Conservation (phyloP, 2,797 vertebrate species). For the Pteropus rufus region DNA sequence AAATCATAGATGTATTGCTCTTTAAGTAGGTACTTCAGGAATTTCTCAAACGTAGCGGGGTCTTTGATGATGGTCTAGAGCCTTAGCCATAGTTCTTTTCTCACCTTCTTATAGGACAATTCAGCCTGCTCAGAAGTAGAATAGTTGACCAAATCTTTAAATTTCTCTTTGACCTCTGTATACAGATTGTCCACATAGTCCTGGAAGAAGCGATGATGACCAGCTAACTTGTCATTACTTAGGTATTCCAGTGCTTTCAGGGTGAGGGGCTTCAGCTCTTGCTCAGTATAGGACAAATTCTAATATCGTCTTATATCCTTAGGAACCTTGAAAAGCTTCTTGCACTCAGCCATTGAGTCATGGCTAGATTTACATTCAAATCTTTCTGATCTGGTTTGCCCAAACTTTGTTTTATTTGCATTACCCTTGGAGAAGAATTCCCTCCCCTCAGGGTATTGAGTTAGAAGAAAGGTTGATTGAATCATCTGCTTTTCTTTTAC, state of each 20-base stretch:
- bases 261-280: slow-evolving; percentile 86
- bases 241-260: slow-evolving; percentile 85
- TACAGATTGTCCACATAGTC: slow-evolving; percentile 87
- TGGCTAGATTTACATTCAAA: slow-evolving; percentile 91
- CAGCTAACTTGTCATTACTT: slow-evolving; percentile 47
- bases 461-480: slow-evolving; percentile 92
- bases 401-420: slow-evolving; percentile 90
- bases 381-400: slow-evolving; percentile 94
- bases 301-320: slow-evolving; percentile 92
- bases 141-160: slow-evolving; percentile 91
- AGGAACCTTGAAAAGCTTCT: slow-evolving; percentile 92
- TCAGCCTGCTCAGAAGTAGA: slow-evolving; percentile 91
- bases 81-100: slow-evolving; percentile 88
- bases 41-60: slow-evolving; percentile 84
- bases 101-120: slow-evolving; percentile 90
- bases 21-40: slow-evolving; percentile 87
- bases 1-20: slow-evolving; percentile 92
- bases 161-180: slow-evolving; percentile 93
- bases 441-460: slow-evolving; percentile 92
- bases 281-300: slow-evolving; percentile 88
- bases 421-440: slow-evolving; percentile 92
- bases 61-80: slow-evolving; percentile 90
- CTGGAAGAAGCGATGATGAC: slow-evolving; percentile 85
- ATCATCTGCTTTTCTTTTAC: slow-evolving; percentile 94
- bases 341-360: slow-evolving; percentile 92